These are phyloP conservation scores for Euphonia xanthogaster DNA, from an alignment of 2,797 vertebrate genomes.

Conservation along the genomic window DNA sequence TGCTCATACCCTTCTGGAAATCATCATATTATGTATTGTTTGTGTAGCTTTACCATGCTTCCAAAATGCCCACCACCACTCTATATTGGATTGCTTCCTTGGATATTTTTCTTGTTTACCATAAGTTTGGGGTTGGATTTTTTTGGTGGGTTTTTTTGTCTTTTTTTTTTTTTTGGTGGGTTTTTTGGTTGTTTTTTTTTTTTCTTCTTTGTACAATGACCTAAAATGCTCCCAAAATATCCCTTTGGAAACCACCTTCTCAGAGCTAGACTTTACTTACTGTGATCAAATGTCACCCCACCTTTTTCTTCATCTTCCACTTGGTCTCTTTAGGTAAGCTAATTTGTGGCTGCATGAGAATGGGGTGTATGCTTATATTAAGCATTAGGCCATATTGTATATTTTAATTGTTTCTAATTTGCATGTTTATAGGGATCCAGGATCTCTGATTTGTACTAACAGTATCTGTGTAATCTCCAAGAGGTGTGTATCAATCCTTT, in stretches of 20 bases:
- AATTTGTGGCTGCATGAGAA: not conserved
- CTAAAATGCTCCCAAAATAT: not conserved
- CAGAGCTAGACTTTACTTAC: not conserved
- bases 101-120: not conserved
- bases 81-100: not conserved
- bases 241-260: not conserved
- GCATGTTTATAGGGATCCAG: conserved; percentile 10
- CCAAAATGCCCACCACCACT: not conserved
- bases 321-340: not conserved
- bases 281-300: not conserved
- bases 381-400: not conserved
- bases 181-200: not conserved
- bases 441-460: conserved; percentile 17
- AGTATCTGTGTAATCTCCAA: not conserved
- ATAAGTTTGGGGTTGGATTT: not conserved
- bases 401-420: conserved; percentile 49
- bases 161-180: too few species aligned
- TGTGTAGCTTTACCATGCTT: not conserved
- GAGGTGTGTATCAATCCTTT: not conserved
- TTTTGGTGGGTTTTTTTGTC: not conserved
- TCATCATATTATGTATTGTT: not conserved
- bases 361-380: not conserved
- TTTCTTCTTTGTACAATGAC: not conserved
- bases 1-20: not conserved
- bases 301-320: not conserved